Evolutionary conservation across 2,888 invertebrate species (phyloP), one percentile per base, ranked within the genome.

Genomic region (Drosophila cracens): DNA sequence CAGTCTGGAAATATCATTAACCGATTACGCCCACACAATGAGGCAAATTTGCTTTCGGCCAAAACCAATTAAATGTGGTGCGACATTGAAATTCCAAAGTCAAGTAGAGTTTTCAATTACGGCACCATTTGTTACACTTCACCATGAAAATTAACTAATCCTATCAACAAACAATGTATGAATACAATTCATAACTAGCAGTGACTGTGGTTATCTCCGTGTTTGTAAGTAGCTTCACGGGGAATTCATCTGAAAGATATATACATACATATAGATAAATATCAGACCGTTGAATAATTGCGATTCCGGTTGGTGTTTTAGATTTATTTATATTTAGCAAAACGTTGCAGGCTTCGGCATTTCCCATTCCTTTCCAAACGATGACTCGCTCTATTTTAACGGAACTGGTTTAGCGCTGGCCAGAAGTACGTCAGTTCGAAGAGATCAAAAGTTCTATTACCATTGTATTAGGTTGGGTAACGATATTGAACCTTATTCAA

Each of bases 1-100:
- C 16, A 48, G 31, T 54, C 57, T 54, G 13, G 18, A 36, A 65
- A 60, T 62, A 80, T 60, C 82, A 69, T 79, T 83, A 76, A 72
- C 72, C 75, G 79, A 81, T 79, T 81, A 81, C 65, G 27, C 65
- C 75, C 70, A 77, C 72, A 64, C 62, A 36, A 43, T 59, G 16
- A 65, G 38, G 62, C 38, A 68, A 25, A 65, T 65, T 71, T 58
- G 74, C 59, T 65, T 66, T 62, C 11, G 25, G 58, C 18, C 25
- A 40, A 52, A 62, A 60, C 76, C 76, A 89, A 87, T 79, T 82
- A 70, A 76, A 62, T 79, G 59, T 62, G 69, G 65, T 66, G 76
- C 83, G 91, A 81, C 91, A 90, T 90, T 90, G 90, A 86, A 89
- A 89, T 83, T 83, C 86, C 84, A 64, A 74, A 72, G 74, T 71